These are phyloP conservation scores for Ornithorhynchus anatinus DNA, from an alignment of 2,113 vertebrate genomes.

Conservation along the genomic window DNA sequence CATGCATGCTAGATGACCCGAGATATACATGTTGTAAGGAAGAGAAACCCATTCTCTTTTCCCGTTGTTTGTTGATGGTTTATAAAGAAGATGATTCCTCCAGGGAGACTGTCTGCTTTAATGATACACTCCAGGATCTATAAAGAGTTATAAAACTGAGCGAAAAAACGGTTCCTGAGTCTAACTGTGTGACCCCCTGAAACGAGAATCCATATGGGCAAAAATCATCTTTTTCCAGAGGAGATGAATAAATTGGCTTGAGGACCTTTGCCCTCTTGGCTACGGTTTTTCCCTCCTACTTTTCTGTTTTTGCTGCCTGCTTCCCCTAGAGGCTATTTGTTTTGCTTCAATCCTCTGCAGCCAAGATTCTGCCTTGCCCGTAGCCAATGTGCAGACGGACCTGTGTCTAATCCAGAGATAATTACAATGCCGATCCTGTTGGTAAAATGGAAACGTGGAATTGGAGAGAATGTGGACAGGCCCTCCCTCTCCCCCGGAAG, in stretches of 20 bases:
- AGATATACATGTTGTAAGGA: no score
- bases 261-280: neutral
- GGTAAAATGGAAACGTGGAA: slow-evolving; percentile 35
- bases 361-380: neutral
- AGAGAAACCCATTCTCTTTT: no score
- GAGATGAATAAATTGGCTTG: neutral
- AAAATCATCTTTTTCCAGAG: neutral
- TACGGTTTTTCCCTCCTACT: fast-evolving
- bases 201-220: no score
- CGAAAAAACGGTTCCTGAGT: neutral
- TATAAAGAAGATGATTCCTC: no score
- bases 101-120: no score
- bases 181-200: neutral
- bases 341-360: neutral
- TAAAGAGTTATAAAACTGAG: neutral
- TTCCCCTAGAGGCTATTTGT: neutral
- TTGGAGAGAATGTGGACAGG: slow-evolving; percentile 12
- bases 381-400: slow-evolving; percentile 10
- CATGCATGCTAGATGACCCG: no score
- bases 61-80: no score
- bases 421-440: slow-evolving; percentile 50
- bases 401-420: slow-evolving; percentile 46
- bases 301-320: slow-evolving; percentile 1
- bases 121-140: neutral
- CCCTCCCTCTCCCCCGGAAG: slow-evolving; percentile 7